Evolutionary conservation across 1,140 invertebrate species (phyloP).

Genomic region (Caenorhabditis latens): DNA sequence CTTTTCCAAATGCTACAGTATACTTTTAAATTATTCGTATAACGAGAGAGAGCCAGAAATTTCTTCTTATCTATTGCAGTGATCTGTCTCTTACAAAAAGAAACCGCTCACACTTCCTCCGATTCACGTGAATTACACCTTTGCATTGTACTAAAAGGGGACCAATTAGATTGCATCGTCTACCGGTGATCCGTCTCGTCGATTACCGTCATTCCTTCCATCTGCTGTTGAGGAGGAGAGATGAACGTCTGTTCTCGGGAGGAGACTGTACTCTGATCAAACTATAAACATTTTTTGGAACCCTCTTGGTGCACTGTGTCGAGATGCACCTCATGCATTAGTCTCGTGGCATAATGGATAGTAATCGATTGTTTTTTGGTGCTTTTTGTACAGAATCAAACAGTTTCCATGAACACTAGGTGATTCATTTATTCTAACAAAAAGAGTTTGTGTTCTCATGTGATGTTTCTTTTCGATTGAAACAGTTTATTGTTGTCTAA

Average conservation of each 20-base stretch:
- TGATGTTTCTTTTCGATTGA: neutral
- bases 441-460: too few relatives aligned
- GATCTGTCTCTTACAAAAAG: too few relatives aligned
- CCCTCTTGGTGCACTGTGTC: neutral
- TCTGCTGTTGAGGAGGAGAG: neutral
- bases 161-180: slow-evolving; percentile 42
- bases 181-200: slow-evolving; percentile 4
- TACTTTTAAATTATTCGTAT: too few relatives aligned
- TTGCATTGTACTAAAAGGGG: neutral
- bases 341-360: too few relatives aligned
- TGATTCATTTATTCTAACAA: too few relatives aligned
- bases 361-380: too few relatives aligned
- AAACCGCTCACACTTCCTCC: neutral
- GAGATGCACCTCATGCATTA: too few relatives aligned
- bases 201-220: slow-evolving; percentile 5
- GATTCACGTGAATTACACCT: slow-evolving; percentile 12
- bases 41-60: too few relatives aligned
- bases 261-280: neutral
- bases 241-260: neutral
- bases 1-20: too few relatives aligned
- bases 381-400: too few relatives aligned
- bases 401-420: too few relatives aligned
- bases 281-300: neutral
- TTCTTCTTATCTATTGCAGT: neutral
- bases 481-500: neutral